Percentiles rank a stretch among this genome's conserved stretches.
Conservation (phyloP, 2,113 vertebrate species). For the Mesocricetus auratus region DNA sequence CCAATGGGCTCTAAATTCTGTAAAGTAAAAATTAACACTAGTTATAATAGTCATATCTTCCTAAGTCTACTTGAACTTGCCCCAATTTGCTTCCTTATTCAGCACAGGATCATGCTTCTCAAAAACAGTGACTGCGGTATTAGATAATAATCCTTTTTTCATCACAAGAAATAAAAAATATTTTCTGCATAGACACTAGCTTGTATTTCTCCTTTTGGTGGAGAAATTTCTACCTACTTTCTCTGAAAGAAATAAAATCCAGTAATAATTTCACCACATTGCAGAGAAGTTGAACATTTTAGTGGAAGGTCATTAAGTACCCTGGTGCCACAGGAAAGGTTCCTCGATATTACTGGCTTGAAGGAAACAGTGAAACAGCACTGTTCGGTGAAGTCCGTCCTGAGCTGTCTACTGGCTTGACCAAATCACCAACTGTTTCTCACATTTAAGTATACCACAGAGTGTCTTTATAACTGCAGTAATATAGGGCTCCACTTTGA, state of each 20-base stretch:
- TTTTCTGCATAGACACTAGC: neutral
- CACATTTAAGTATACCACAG: neutral
- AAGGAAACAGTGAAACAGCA: neutral
- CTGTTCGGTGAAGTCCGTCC: neutral
- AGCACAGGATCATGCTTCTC: neutral
- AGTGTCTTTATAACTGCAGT: neutral
- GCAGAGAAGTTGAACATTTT: neutral
- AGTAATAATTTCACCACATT: neutral
- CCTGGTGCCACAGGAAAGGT: neutral
- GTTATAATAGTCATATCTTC: neutral
- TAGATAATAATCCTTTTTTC: neutral
- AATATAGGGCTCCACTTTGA: neutral
- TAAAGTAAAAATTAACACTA: neutral
- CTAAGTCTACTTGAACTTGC: neutral
- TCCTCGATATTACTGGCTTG: neutral
- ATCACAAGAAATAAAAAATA: neutral
- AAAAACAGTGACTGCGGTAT: neutral
- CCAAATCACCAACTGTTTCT: neutral
- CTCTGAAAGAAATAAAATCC: neutral
- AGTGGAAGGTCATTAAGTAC: accelerated
- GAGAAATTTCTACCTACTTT: neutral
- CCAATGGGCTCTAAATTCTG: neutral
- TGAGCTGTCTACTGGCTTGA: neutral
- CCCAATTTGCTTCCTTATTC: neutral
- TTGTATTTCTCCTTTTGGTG: neutral